Percentiles rank a stretch among this genome's conserved stretches.
phyloP scores from a whole-genome alignment of 2,888 invertebrate species.

The Syrphus vitripennis region DNA sequence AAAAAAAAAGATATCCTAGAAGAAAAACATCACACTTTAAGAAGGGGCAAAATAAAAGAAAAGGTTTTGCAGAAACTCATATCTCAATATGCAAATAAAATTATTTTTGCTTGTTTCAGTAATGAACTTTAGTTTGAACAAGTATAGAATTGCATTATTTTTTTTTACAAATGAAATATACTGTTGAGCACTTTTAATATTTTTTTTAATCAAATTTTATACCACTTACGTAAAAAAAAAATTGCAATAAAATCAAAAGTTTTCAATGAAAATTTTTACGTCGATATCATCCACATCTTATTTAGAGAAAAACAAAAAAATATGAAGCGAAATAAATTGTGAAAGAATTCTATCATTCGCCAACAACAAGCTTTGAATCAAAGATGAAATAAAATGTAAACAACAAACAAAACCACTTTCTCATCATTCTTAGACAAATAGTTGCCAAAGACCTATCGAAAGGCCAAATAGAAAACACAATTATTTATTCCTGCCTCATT shows the following conservation, averaged over 20 bases:
- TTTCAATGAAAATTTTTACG: neutral
- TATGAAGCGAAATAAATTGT: neutral
- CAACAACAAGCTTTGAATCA: slow-evolving; percentile 1
- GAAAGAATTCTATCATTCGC: neutral
- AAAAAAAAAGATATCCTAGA: too few species aligned
- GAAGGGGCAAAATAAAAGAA: too few species aligned
- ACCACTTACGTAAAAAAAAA: neutral
- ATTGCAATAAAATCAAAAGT: neutral
- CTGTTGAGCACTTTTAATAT: neutral
- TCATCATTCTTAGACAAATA: slow-evolving; percentile 28
- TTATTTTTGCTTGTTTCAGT: too few species aligned
- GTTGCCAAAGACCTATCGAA: slow-evolving; percentile 49
- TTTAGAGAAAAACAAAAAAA: neutral
- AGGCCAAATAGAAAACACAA: slow-evolving; percentile 20
- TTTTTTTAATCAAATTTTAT: neutral
- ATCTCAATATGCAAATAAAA: too few species aligned
- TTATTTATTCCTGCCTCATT: neutral
- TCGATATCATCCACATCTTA: neutral
- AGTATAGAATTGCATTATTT: too few species aligned
- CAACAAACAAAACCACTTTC: slow-evolving; percentile 23
- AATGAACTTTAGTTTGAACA: too few species aligned
- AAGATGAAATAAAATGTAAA: slow-evolving; percentile 16
- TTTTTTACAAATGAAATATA: neutral
- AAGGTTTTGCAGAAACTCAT: too few species aligned
- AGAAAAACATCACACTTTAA: too few species aligned